Percentiles rank a stretch among this genome's conserved stretches.
These are phyloP conservation scores for Drosophila oshimai DNA, from an alignment of 1,140 invertebrate species.

Conservation along the genomic window DNA sequence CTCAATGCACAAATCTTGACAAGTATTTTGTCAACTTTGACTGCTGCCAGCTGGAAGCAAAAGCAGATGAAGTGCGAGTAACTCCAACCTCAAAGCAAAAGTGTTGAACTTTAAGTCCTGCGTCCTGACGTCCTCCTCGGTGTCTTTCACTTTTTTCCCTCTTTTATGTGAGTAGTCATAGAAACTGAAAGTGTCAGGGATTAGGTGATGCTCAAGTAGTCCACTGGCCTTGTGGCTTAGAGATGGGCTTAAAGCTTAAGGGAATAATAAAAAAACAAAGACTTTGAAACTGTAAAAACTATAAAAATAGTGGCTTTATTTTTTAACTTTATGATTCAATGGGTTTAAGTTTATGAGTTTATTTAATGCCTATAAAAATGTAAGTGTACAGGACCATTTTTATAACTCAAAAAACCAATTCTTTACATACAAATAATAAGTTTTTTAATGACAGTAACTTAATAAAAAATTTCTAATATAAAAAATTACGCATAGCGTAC, in stretches of 20 bases:
- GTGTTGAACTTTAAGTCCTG: slow-evolving; percentile 48
- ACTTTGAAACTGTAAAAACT: too few relatives aligned
- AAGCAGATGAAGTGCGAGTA: slow-evolving; percentile 34
- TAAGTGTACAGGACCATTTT: too few relatives aligned
- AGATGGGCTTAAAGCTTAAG: not conserved
- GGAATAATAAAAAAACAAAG: not conserved
- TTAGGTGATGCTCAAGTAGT: slow-evolving; percentile 14
- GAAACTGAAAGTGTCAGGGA: slow-evolving; percentile 59
- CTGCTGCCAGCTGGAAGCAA: slow-evolving; percentile 10
- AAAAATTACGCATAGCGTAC: too few relatives aligned
- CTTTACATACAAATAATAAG: too few relatives aligned
- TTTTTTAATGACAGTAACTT: too few relatives aligned
- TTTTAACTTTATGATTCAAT: too few relatives aligned
- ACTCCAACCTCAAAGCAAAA: slow-evolving; percentile 40
- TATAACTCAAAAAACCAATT: too few relatives aligned
- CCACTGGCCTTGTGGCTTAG: slow-evolving; percentile 16
- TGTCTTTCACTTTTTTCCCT: slow-evolving; percentile 10
- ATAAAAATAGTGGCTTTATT: too few relatives aligned
- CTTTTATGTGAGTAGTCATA: slow-evolving; percentile 21
- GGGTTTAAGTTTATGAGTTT: too few relatives aligned
- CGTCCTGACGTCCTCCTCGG: not conserved
- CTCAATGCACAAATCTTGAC: slow-evolving; percentile 68
- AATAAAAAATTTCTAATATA: too few relatives aligned
- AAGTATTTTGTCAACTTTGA: slow-evolving; percentile 76
- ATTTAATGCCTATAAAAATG: too few relatives aligned